Percentiles rank a stretch among this genome's conserved stretches.
Evolutionary conservation across 2,888 invertebrate species (phyloP).

Genomic region (Malacosoma neustria): DNA sequence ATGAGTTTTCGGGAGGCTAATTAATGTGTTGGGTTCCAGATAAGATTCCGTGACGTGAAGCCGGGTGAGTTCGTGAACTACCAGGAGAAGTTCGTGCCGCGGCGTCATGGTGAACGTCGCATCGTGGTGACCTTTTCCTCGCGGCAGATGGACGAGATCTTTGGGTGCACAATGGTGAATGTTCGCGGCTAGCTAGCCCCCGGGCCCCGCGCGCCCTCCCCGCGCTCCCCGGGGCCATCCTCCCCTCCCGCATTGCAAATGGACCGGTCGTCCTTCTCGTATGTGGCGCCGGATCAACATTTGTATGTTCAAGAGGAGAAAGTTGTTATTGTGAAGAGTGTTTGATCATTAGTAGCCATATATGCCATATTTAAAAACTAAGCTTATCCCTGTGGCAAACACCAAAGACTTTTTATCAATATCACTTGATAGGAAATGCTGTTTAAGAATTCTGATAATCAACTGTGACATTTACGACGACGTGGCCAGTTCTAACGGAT

Average conservation of each 20-base stretch:
- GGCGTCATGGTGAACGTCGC: conserved; percentile 75
- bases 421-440: neutral
- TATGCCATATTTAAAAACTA: neutral
- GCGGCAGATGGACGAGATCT: conserved; percentile 77
- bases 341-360: conserved; percentile 9
- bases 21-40: conserved; percentile 26
- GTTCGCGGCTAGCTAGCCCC: conserved; percentile 69
- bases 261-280: conserved; percentile 49
- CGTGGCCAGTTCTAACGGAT: conserved; percentile 53
- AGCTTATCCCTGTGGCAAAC: neutral
- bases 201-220: conserved; percentile 52
- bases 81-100: conserved; percentile 75
- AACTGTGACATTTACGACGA: conserved; percentile 26
- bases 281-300: conserved; percentile 50
- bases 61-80: conserved; percentile 77
- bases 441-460: neutral
- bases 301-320: conserved; percentile 58
- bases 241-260: conserved; percentile 45
- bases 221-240: conserved; percentile 54
- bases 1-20: no score
- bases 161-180: conserved; percentile 71
- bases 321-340: conserved; percentile 52
- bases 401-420: neutral
- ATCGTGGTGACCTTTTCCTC: conserved; percentile 80
- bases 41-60: conserved; percentile 75